A percentile compares a stretch with the other conserved stretches of the same genome.
Conservation (phyloP, 2,888 invertebrate genomes). For the Notodonta dromedarius region DNA sequence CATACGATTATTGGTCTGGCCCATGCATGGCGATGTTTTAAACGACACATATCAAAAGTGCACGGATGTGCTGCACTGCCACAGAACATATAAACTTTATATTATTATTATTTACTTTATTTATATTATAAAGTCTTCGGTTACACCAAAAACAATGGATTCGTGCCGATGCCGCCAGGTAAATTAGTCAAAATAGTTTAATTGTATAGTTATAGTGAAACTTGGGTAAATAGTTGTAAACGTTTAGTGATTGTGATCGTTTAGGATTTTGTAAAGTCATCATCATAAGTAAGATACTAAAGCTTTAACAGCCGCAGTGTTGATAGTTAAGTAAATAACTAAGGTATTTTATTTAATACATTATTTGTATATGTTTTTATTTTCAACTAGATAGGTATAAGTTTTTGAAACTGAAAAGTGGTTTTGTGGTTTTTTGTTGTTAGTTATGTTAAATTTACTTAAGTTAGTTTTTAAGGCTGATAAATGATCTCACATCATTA, state of each 20-base stretch:
- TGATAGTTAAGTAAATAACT: constrained; percentile 25
- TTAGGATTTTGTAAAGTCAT: constrained; percentile 66
- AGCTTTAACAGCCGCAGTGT: constrained; percentile 44
- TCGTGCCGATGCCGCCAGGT: constrained; percentile 12
- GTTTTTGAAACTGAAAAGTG: background rate
- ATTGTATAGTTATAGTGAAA: constrained; percentile 38
- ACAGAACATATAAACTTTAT: no score
- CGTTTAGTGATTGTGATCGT: constrained; percentile 65
- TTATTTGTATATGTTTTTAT: background rate
- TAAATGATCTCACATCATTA: background rate
- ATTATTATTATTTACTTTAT: no score
- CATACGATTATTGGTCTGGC: no score
- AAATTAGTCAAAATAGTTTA: constrained; percentile 22
- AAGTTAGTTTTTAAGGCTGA: background rate
- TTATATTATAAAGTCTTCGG: background rate
- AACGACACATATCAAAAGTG: background rate
- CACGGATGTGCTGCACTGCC: no score
- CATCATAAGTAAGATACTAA: constrained; percentile 47
- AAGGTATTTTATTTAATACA: background rate
- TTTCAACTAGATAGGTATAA: background rate
- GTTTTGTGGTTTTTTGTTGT: no score
- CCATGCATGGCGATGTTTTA: no score
- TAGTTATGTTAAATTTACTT: no score
- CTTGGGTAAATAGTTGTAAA: constrained; percentile 53
- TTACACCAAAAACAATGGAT: background rate